A percentile compares a stretch with the other conserved stretches of the same genome.
These are phyloP conservation scores for Euleptes europaea DNA, from an alignment of 2,113 vertebrate species.

Conservation along the genomic window DNA sequence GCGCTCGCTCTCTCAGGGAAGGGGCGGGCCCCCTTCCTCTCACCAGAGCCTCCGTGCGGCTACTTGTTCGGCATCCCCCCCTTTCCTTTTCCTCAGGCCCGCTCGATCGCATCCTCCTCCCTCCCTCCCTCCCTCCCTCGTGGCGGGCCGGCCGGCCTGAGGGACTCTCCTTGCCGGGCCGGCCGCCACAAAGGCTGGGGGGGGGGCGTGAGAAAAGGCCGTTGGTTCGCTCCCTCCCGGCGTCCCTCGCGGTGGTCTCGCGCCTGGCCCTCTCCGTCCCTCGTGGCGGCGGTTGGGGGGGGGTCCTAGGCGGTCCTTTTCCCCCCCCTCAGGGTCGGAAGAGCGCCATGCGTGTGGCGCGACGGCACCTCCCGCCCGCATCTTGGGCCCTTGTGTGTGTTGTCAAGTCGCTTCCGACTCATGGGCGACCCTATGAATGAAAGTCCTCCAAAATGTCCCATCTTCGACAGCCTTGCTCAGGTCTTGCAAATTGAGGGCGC, in stretches of 20 bases:
- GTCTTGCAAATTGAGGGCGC: too few species aligned
- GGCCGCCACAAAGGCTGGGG: too few species aligned
- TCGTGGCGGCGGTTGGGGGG: neutral
- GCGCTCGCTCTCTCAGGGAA: too few species aligned
- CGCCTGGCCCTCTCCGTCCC: fast-evolving
- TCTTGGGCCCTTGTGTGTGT: too few species aligned
- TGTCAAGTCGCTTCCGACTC: too few species aligned
- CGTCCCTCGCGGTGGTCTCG: fast-evolving
- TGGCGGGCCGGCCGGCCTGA: too few species aligned
- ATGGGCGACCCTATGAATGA: too few species aligned
- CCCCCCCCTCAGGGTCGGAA: neutral
- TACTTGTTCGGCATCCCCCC: neutral
- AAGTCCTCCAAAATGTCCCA: too few species aligned
- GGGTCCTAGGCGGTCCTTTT: fast-evolving
- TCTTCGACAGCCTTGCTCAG: too few species aligned
- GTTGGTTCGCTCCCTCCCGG: neutral
- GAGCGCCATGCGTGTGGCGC: fast-evolving
- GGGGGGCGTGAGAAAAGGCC: neutral
- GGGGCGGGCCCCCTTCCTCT: neutral
- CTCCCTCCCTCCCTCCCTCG: too few species aligned
- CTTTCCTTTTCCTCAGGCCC: neutral
- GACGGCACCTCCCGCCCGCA: fast-evolving
- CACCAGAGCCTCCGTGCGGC: neutral
- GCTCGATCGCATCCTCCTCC: neutral
- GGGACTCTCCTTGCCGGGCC: too few species aligned